Evolutionary conservation across 2,113 vertebrate species (phyloP).

Genomic region (Pagrus major): DNA sequence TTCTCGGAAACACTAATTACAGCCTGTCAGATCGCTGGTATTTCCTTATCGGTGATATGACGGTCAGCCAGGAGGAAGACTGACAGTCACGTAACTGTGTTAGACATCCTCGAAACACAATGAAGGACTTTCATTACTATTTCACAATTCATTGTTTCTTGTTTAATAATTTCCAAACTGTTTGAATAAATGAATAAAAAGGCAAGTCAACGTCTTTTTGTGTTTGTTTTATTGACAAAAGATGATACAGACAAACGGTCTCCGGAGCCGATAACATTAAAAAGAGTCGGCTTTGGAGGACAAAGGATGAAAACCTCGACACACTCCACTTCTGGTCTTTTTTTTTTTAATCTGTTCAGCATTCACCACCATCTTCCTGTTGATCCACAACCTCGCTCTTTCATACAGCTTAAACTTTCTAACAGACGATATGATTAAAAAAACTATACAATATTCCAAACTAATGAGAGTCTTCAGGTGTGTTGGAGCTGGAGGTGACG

Average conservation of each 20-base stretch:
- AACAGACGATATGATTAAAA: constrained; percentile 27
- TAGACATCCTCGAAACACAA: not conserved
- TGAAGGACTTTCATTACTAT: not conserved
- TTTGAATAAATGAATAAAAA: constrained; percentile 36
- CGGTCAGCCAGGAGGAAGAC: not conserved
- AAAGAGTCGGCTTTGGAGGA: constrained; percentile 23
- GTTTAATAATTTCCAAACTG: not conserved
- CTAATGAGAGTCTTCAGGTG: constrained; percentile 41
- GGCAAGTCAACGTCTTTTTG: not conserved
- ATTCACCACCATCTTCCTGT: not conserved
- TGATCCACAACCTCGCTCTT: not conserved
- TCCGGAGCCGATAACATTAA: constrained; percentile 35
- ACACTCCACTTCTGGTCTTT: not conserved
- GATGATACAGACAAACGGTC: constrained; percentile 14
- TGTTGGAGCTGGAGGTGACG: not conserved
- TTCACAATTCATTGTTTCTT: not conserved
- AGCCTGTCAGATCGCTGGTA: rapidly evolving
- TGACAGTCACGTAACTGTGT: not conserved
- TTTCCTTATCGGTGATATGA: constrained; percentile 20
- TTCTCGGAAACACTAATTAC: constrained; percentile 9
- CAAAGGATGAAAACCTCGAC: not conserved
- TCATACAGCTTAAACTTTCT: constrained; percentile 47
- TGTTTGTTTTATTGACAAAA: constrained; percentile 75
- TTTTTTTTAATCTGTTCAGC: not conserved
- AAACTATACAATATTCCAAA: constrained; percentile 51